Evolutionary conservation across 1,140 invertebrate species (phyloP), one percentile per base, ranked within the genome.

Genomic region (Tetraneura akinire): DNA sequence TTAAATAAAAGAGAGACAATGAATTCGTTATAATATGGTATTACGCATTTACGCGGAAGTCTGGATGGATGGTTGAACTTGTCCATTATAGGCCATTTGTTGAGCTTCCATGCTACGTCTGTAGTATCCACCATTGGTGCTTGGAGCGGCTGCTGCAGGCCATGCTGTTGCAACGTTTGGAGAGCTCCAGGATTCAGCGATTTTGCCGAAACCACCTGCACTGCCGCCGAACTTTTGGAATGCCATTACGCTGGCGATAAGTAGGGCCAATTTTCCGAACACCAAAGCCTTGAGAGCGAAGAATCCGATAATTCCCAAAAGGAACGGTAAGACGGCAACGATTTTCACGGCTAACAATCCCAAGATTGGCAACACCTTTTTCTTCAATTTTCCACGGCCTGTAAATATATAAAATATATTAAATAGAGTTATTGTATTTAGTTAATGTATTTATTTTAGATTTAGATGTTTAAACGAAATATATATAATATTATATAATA

Each of bases 301-400:
- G 10, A 93, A 85, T n/a, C 89, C 90, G 0, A 93, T 85, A 81
- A 89, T 89, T 10, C 90, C 91, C 80, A 93, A 86, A 13, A 92
- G 84, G 10, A 93, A 84, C 3, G 92, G 91, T 6, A 91, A 83
- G 0, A 93, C 84, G 1, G 91, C 90, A 74, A 92, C 88, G 18
- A 92, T 84, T 83, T 93, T 93, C 1, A 91, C 86, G 53, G 89
- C 92, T 29, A 90, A 87, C 3, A 90, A 88, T 42, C 90, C 85
- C 42, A 92, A 85, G 32, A 93, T 82, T 3, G 91, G 90, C 1
- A 89, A 85, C 6, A 91, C 84, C 83, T 90, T 88, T 84, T 93
- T 92, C 88, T 92, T 92, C 82, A 92, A 88, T 85, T 91, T 91
- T 18, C 88, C 91, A 53, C 91, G 90, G 78, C 91, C 92, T 93